Conservation (phyloP, 2,113 vertebrate genomes). For the Steatornis caripensis region DNA sequence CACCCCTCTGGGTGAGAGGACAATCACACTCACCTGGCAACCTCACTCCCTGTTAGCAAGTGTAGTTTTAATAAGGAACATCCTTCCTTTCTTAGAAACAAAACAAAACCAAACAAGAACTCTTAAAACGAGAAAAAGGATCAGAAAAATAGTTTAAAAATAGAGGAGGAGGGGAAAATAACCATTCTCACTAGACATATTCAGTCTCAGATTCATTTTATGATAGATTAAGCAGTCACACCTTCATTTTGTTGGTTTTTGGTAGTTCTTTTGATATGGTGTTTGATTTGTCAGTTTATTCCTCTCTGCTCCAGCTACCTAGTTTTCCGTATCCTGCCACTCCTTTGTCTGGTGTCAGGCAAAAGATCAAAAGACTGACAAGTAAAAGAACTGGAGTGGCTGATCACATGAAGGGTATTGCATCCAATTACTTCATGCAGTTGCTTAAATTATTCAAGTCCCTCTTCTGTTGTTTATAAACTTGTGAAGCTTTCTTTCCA, state of each 20-base stretch:
- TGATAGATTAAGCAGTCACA: not conserved
- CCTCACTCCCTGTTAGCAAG: not conserved
- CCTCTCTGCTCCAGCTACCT: not conserved
- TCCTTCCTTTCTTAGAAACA: not conserved
- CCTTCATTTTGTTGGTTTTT: not conserved
- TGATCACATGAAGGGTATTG: not conserved
- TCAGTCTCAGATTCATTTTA: not conserved
- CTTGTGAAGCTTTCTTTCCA: not conserved
- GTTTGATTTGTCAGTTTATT: not conserved
- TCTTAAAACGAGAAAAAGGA: not conserved
- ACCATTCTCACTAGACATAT: not conserved
- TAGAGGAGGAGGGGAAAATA: not conserved
- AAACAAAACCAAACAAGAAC: not conserved
- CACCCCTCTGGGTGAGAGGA: not conserved
- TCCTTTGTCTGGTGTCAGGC: not conserved
- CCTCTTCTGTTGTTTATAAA: not conserved
- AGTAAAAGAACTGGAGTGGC: not conserved
- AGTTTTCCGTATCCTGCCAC: not conserved
- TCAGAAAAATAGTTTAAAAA: not conserved
- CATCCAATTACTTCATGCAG: conserved; percentile 20
- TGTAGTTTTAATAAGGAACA: not conserved
- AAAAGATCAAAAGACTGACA: conserved; percentile 12
- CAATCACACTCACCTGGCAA: not conserved
- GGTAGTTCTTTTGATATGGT: not conserved
- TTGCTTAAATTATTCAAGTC: not conserved